These are phyloP conservation scores for Pseudorectes ferrugineus DNA, from an alignment of 2,113 vertebrate genomes.

Conservation along the genomic window DNA sequence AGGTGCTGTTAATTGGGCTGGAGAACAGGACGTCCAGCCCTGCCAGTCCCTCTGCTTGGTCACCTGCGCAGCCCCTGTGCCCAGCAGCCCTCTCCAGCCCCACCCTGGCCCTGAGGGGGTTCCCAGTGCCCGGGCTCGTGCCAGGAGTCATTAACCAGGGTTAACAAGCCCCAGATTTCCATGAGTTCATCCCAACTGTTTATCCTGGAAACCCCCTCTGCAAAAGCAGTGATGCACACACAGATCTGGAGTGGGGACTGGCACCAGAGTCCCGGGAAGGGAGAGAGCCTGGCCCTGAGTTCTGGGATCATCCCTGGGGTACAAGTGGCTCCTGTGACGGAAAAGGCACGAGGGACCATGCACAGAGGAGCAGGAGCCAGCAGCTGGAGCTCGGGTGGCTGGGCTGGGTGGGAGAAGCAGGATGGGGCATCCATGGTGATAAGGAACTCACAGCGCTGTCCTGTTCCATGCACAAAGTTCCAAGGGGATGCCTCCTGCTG, in stretches of 20 bases:
- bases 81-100: not conserved
- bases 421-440: not conserved
- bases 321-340: rapidly evolving
- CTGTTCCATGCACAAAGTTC: not conserved
- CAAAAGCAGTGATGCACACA: not conserved
- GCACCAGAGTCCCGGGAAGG: not conserved
- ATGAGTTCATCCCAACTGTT: constrained; percentile 13
- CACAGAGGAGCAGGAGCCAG: not conserved
- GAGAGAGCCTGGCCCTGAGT: not conserved
- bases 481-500: not conserved
- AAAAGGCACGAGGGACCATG: rapidly evolving
- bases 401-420: not conserved
- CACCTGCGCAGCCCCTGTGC: not conserved
- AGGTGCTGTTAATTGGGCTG: constrained; percentile 5
- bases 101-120: rapidly evolving
- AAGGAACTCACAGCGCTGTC: not conserved
- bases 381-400: not conserved
- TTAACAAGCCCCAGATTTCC: not conserved
- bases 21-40: not conserved
- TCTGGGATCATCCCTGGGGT: not conserved
- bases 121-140: not conserved
- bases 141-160: not conserved
- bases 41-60: not conserved
- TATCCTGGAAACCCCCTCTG: constrained; percentile 31
- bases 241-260: not conserved